A percentile compares a stretch with the other conserved stretches of the same genome.
phyloP scores from a whole-genome alignment of 1,140 invertebrate species.

The Lepidurus packardi region DNA sequence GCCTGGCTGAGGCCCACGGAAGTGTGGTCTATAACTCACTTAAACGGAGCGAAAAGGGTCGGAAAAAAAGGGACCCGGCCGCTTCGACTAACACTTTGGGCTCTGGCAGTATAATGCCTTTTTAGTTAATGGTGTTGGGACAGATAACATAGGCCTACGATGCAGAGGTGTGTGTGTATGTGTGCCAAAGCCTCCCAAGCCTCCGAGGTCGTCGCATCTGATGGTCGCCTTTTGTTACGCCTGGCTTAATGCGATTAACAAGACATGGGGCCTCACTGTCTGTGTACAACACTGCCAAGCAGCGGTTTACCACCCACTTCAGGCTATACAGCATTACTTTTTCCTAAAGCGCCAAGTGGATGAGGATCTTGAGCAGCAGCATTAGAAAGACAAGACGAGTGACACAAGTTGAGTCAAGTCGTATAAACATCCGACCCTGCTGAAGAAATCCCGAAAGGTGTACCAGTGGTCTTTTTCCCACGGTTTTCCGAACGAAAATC shows the following conservation, averaged over 20 bases:
- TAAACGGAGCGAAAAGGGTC: neutral
- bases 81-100: neutral
- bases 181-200: neutral
- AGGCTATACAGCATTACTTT: neutral
- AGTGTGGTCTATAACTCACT: too few relatives aligned
- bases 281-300: conserved; percentile 1
- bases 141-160: conserved; percentile 14
- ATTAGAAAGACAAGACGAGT: neutral
- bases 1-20: too few relatives aligned
- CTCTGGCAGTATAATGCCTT: neutral
- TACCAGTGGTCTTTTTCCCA: neutral
- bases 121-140: conserved; percentile 16
- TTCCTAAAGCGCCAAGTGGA: neutral
- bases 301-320: neutral
- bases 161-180: neutral
- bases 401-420: neutral
- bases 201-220: neutral
- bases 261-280: neutral
- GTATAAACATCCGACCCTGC: neutral
- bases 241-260: conserved; percentile 10
- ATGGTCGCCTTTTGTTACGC: neutral
- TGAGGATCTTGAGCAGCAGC: neutral
- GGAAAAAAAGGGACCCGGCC: neutral
- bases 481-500: neutral
- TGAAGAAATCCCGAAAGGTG: neutral